Conservation (phyloP, 2,113 vertebrate species). For the Macroglossus sobrinus region DNA sequence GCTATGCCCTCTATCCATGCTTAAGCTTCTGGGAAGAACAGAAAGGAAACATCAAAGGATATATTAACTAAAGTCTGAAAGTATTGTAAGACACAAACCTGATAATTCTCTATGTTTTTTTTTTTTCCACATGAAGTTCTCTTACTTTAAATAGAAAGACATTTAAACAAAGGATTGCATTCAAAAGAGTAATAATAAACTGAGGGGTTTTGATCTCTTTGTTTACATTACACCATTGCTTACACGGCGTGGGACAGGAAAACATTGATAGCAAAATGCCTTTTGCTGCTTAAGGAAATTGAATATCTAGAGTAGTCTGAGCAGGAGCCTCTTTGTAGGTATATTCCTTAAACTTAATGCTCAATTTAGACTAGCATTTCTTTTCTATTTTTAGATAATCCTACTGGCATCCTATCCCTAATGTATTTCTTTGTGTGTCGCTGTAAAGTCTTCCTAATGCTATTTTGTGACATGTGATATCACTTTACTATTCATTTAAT, state of each 20-base stretch:
- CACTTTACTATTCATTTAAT: neutral
- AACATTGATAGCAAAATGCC: neutral
- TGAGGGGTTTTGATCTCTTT: neutral
- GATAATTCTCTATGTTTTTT: neutral
- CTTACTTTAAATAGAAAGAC: neutral
- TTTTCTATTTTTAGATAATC: neutral
- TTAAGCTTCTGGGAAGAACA: neutral
- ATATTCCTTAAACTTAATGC: neutral
- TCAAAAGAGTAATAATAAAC: neutral
- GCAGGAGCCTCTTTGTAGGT: neutral
- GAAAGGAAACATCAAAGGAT: constrained; percentile 16
- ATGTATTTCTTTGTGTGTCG: neutral
- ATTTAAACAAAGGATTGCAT: neutral
- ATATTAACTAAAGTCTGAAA: neutral
- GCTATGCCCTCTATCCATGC: neutral
- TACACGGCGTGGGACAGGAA: neutral
- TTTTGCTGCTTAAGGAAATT: constrained; percentile 34
- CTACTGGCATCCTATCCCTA: neutral
- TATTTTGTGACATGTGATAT: neutral
- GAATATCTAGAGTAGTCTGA: neutral
- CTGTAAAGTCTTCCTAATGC: neutral
- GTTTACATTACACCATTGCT: neutral
- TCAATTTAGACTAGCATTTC: neutral
- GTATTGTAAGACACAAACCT: neutral
- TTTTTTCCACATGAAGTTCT: neutral